Evolutionary conservation across 1,140 invertebrate genomes (phyloP).

Genomic region (Armadillidium nasatum): DNA sequence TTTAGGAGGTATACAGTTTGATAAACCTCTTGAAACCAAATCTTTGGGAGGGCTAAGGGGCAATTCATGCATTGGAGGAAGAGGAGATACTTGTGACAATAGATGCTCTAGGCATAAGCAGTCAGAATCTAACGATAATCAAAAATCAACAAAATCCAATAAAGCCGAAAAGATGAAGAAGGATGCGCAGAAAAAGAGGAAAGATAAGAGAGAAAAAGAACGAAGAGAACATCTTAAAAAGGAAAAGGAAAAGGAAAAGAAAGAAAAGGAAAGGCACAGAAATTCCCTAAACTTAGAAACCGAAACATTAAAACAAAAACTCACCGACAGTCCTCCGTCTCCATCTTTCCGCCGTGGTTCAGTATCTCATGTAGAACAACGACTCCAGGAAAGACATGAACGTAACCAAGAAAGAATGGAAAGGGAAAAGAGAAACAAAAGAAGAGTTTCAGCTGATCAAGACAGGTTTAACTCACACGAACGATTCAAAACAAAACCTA

Average conservation of each 20-base stretch:
- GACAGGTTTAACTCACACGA: neutral
- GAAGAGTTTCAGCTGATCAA: constrained; percentile 24
- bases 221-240: constrained; percentile 20
- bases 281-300: constrained; percentile 5
- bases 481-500: constrained; percentile 22
- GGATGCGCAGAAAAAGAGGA: constrained; percentile 37
- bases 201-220: constrained; percentile 39
- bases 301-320: neutral
- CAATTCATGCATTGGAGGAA: constrained; percentile 26
- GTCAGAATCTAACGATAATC: constrained; percentile 29
- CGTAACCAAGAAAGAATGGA: constrained; percentile 37
- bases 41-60: constrained; percentile 22
- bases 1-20: neutral
- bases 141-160: constrained; percentile 33
- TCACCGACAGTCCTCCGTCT: constrained; percentile 29
- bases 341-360: constrained; percentile 36
- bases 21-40: neutral
- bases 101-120: constrained; percentile 31
- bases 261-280: constrained; percentile 19
- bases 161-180: constrained; percentile 38
- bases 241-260: constrained; percentile 24
- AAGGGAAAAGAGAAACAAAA: constrained; percentile 31
- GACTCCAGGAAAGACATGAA: constrained; percentile 43
- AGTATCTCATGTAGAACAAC: constrained; percentile 42
- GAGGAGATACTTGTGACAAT: constrained; percentile 25